Conservation (phyloP, 2,888 invertebrate species). For the Orthosia gothica region DNA sequence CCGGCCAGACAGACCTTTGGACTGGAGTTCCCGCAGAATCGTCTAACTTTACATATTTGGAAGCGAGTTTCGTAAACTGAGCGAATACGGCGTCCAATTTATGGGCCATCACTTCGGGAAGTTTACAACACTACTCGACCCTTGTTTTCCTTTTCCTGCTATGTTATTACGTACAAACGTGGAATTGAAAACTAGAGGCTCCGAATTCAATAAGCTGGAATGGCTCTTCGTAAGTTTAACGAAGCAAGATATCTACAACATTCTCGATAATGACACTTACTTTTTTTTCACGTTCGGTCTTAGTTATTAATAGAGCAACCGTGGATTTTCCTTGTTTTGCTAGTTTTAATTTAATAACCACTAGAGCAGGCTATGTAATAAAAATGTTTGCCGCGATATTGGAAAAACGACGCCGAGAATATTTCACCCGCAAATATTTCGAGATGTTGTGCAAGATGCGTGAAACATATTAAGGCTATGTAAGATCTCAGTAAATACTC, state of each 20-base stretch:
- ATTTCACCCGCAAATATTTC: constrained; percentile 26
- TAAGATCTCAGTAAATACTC: background rate
- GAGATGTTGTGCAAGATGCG: constrained; percentile 10
- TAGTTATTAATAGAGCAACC: background rate
- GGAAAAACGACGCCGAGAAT: constrained; percentile 33
- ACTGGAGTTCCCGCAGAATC: constrained; percentile 21
- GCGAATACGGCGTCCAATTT: constrained; percentile 40
- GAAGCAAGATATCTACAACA: background rate
- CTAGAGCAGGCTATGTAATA: background rate
- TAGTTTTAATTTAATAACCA: constrained; percentile 19
- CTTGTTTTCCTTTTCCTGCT: constrained; percentile 39
- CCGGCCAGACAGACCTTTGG: background rate
- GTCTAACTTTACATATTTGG: constrained; percentile 57
- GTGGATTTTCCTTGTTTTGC: constrained; percentile 9
- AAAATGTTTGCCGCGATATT: constrained; percentile 19
- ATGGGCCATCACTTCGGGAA: constrained; percentile 28
- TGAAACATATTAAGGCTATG: constrained; percentile 9
- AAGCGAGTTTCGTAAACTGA: constrained; percentile 63
- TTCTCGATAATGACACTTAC: background rate
- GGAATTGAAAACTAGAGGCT: constrained; percentile 17
- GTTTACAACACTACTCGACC: constrained; percentile 41
- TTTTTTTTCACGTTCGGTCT: background rate
- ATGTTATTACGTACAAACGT: constrained; percentile 14
- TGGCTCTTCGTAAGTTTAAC: constrained; percentile 5
- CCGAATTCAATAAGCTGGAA: constrained; percentile 3